Evolutionary conservation across 1,140 invertebrate species (phyloP).

Genomic region (Tenebrio molitor): DNA sequence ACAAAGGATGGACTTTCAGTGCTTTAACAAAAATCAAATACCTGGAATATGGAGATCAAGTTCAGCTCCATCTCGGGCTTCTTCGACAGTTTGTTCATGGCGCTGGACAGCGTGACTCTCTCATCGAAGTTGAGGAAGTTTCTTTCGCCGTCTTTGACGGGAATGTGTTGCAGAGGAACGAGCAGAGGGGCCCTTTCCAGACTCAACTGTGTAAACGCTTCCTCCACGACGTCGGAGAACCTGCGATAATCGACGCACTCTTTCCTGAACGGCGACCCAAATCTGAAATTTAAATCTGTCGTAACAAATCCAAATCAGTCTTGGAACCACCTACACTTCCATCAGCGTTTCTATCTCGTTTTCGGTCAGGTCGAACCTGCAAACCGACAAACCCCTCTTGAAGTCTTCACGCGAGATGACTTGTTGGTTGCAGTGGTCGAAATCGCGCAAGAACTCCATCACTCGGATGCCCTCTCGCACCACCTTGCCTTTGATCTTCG

Average conservation of each 20-base stretch:
- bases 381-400: slow-evolving; percentile 72
- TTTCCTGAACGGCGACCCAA: slow-evolving; percentile 70
- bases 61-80: slow-evolving; percentile 75
- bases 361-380: slow-evolving; percentile 73
- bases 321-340: slow-evolving; percentile 68
- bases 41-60: slow-evolving; percentile 71
- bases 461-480: slow-evolving; percentile 75
- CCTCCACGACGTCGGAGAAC: slow-evolving; percentile 75
- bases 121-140: slow-evolving; percentile 81
- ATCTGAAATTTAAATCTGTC: slow-evolving; percentile 65
- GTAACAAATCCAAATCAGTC: background rate
- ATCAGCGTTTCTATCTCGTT: slow-evolving; percentile 74
- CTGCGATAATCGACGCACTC: slow-evolving; percentile 75
- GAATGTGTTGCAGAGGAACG: slow-evolving; percentile 74
- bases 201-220: slow-evolving; percentile 73
- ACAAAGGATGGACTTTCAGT: slow-evolving; percentile 20
- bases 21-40: slow-evolving; percentile 51
- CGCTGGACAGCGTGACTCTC: slow-evolving; percentile 70
- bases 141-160: slow-evolving; percentile 70
- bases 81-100: slow-evolving; percentile 74
- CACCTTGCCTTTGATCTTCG: slow-evolving; percentile 80
- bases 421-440: slow-evolving; percentile 73
- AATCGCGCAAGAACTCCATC: slow-evolving; percentile 74
- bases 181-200: slow-evolving; percentile 76
- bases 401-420: slow-evolving; percentile 75